A percentile compares a stretch with the other conserved stretches of the same genome.
Conservation (phyloP, 1,140 invertebrate species). For the Chlorops oryzae region DNA sequence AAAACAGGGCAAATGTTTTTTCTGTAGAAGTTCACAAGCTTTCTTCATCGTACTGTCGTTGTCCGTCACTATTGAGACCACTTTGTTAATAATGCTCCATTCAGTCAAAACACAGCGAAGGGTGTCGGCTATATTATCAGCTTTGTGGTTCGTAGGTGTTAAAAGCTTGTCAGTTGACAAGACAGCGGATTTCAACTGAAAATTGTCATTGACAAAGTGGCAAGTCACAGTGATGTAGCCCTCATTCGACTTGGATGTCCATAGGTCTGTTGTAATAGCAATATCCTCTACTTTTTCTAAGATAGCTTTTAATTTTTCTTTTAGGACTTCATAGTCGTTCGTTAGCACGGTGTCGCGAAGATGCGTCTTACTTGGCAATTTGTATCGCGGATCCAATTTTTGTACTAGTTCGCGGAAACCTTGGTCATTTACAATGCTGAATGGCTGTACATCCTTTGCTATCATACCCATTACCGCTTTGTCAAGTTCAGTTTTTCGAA, state of each 20-base stretch:
- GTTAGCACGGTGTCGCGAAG: neutral
- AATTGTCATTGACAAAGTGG: no score
- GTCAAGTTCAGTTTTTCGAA: neutral
- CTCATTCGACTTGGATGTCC: neutral
- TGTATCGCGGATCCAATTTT: neutral
- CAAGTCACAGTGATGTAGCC: neutral
- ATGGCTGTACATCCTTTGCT: neutral
- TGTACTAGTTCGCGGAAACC: neutral
- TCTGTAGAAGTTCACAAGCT: neutral
- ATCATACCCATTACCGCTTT: neutral
- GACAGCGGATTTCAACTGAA: neutral
- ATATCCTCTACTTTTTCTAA: neutral
- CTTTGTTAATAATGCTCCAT: neutral
- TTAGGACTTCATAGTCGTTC: neutral
- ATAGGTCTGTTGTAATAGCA: neutral
- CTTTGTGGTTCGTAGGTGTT: neutral
- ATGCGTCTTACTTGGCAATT: no score
- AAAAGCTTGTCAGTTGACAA: neutral
- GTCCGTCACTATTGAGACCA: neutral
- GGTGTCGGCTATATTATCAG: neutral
- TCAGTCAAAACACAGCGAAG: neutral
- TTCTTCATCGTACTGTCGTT: constrained; percentile 2
- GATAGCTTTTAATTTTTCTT: neutral
- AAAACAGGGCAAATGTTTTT: neutral
- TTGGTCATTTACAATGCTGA: no score